Evolutionary conservation across 1,140 invertebrate species (phyloP), one percentile per base, ranked within the genome.

Genomic region (Coenobita brevimanus): DNA sequence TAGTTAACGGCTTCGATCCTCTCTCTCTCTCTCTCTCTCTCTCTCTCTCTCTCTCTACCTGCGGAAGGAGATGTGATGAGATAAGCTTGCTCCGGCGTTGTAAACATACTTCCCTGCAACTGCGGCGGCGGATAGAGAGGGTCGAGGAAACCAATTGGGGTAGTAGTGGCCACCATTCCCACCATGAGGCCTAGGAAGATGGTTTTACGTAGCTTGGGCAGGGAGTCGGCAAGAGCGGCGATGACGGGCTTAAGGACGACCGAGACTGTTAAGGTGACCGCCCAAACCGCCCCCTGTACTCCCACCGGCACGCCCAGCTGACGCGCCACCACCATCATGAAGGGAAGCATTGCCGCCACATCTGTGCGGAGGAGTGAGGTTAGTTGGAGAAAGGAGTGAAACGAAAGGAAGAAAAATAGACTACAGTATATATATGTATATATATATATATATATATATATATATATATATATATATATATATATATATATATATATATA

Each of bases 301-400:
- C 21, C 71, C 54, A 85, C 50, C 6, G 82, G 82, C n/a, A 85
- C 41, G 4, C 82, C 82, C 54, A 85, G 21, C 71, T 85, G 82
- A 0, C 82, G 17, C 15, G 71, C 82, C 33, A 76, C 71, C n/a
- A 85, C 82, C 82, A 85, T 85, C 71, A 85, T 60, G 73, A 85
- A 85, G 33, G 82, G 82, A 24, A 76, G 30, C 36, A 62, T 54
- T 6, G 82, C 75, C 15, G 82, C 43, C 43, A 50, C 33, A 33
- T 17, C 82, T 84, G 82, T 3, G 10, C 64, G 62, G 13, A 21
- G 15, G 2, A 50, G 21, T 13, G 41, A 46, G 3, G 33, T 1
- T 30, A 71, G 21, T 71, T n/a, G n/a, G n/a, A n/a, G n/a, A n/a
- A n/a, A n/a, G n/a, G n/a, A n/a, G n/a, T n/a, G n/a, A n/a, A n/a